Evolutionary conservation across 1,140 invertebrate species (phyloP).

Genomic region (Sinella curviseta): DNA sequence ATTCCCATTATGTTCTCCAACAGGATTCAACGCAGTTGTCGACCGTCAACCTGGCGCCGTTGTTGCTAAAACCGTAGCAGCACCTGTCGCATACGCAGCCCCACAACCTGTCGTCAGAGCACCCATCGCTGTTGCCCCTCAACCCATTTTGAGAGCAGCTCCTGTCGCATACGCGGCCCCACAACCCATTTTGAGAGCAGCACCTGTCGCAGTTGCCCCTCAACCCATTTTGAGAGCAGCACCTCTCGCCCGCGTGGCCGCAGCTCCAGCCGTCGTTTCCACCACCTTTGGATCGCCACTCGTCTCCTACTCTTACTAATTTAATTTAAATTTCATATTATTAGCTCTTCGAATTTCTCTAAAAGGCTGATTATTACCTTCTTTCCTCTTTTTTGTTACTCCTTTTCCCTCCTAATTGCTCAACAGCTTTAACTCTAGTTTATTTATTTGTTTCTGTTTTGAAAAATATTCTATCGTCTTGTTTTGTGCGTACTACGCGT

Average conservation of each 20-base stretch:
- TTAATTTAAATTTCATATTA: too few relatives aligned
- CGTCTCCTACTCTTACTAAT: constrained; percentile 31
- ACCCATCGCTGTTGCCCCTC: neutral
- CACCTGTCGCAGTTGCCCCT: neutral
- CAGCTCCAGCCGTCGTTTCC: constrained; percentile 21
- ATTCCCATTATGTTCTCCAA: neutral
- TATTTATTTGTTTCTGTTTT: neutral
- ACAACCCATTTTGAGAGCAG: too few relatives aligned
- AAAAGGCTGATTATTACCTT: neutral
- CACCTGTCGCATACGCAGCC: constrained; percentile 21
- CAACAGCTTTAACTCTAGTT: neutral
- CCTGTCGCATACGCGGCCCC: neutral
- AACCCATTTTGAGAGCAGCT: too few relatives aligned
- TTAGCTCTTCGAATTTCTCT: neutral
- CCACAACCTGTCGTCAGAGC: neutral
- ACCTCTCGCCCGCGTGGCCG: neutral
- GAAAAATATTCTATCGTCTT: too few relatives aligned
- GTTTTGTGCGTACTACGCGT: too few relatives aligned
- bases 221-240: too few relatives aligned
- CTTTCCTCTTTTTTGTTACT: too few relatives aligned
- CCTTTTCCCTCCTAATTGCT: neutral
- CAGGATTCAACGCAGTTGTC: neutral
- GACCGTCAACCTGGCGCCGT: constrained; percentile 7
- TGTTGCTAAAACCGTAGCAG: neutral
- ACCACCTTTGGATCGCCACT: constrained; percentile 30